Evolutionary conservation across 2,797 vertebrate species (phyloP).

Genomic region (Mormyrus hasselquistii): DNA sequence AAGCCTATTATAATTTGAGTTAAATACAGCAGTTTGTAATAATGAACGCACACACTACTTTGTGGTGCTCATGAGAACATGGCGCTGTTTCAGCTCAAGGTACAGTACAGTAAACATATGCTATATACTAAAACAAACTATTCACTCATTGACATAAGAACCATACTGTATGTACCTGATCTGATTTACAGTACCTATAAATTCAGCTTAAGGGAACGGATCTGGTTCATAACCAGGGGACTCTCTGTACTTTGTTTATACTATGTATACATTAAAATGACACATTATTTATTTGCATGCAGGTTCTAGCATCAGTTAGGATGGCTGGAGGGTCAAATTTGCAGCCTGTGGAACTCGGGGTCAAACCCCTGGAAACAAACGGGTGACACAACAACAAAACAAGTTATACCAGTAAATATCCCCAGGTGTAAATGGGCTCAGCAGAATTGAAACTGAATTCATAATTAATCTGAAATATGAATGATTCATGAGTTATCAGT

Average conservation of each 20-base stretch:
- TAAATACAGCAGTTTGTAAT: not conserved
- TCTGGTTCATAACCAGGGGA: not conserved
- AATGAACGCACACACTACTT: not conserved
- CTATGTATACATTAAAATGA: not conserved
- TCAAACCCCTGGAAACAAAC: not conserved
- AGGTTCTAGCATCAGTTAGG: not conserved
- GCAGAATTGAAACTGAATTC: not conserved
- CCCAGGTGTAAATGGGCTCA: not conserved
- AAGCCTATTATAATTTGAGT: not conserved
- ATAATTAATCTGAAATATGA: conserved; percentile 9
- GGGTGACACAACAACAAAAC: not conserved
- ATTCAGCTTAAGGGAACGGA: not conserved
- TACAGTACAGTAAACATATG: not conserved
- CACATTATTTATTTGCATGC: not conserved
- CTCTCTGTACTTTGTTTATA: not conserved
- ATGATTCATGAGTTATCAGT: not conserved
- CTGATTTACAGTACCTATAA: not conserved
- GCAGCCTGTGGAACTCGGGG: not conserved
- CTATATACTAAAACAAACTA: not conserved
- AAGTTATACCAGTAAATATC: not conserved
- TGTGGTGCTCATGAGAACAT: not conserved
- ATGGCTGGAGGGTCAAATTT: not conserved
- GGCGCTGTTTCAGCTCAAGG: not conserved
- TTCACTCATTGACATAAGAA: not conserved
- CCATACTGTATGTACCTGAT: not conserved